A percentile compares a stretch with the other conserved stretches of the same genome.
These are phyloP conservation scores for Bombylius major DNA, from an alignment of 2,888 invertebrate genomes.

Conservation along the genomic window DNA sequence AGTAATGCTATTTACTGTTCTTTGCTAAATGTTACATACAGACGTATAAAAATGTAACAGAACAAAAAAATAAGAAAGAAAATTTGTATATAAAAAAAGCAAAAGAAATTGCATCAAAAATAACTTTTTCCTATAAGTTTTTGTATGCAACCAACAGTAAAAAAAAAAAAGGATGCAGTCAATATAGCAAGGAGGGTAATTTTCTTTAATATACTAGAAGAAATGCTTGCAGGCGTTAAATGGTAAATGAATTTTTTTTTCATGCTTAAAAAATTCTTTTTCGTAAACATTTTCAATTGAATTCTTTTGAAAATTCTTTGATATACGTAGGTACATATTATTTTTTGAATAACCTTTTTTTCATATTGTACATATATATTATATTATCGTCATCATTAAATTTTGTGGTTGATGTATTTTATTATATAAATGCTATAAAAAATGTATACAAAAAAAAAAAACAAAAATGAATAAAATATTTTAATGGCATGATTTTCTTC, in stretches of 20 bases:
- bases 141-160: background rate
- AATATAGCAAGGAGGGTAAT: constrained; percentile 5
- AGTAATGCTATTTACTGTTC: too few relatives aligned
- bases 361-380: background rate
- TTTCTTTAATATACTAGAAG: constrained; percentile 6
- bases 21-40: too few relatives aligned
- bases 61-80: too few relatives aligned
- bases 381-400: background rate
- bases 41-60: too few relatives aligned
- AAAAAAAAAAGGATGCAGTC: background rate
- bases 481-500: too few relatives aligned
- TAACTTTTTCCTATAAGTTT: too few relatives aligned
- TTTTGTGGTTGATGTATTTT: background rate
- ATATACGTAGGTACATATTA: background rate
- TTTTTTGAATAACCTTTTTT: background rate
- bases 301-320: too few relatives aligned
- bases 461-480: too few relatives aligned
- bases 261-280: constrained; percentile 1
- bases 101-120: too few relatives aligned
- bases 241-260: background rate
- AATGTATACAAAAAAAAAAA: too few relatives aligned
- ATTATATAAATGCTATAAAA: too few relatives aligned
- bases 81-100: too few relatives aligned
- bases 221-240: constrained; percentile 4
- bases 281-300: background rate